Evolutionary conservation across 2,113 vertebrate species (phyloP).

Genomic region (Corythoichthys haematopterus): DNA sequence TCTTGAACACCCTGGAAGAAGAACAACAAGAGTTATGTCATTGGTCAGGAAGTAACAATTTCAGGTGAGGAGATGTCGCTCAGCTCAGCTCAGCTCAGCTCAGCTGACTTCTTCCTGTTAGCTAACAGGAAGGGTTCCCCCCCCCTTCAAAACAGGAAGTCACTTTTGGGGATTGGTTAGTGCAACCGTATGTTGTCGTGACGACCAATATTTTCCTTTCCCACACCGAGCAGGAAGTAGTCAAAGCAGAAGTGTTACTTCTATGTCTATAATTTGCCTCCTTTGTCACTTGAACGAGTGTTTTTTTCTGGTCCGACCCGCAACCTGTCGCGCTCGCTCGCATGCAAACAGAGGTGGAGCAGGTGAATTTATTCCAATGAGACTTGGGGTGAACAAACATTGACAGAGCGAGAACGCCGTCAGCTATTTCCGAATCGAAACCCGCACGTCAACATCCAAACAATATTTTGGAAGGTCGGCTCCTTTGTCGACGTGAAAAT

Average conservation of each 20-base stretch:
- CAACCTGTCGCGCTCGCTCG: background rate
- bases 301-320: background rate
- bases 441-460: background rate
- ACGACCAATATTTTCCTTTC: background rate
- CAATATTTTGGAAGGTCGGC: background rate
- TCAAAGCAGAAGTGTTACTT: slow-evolving; percentile 5
- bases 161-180: background rate
- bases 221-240: slow-evolving; percentile 1
- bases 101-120: background rate
- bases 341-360: background rate
- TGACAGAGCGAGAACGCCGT: background rate
- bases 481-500: background rate
- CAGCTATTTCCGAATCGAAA: background rate
- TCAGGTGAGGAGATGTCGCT: background rate
- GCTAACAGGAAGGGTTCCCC: background rate
- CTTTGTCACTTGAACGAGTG: background rate
- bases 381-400: background rate
- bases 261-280: background rate
- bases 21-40: slow-evolving; percentile 4
- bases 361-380: slow-evolving; percentile 7
- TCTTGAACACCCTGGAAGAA: slow-evolving; percentile 72
- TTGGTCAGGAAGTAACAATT: background rate
- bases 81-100: background rate
- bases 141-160: background rate
- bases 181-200: background rate